Evolutionary conservation across 2,113 vertebrate genomes (phyloP).

Genomic region (Mesocricetus auratus): DNA sequence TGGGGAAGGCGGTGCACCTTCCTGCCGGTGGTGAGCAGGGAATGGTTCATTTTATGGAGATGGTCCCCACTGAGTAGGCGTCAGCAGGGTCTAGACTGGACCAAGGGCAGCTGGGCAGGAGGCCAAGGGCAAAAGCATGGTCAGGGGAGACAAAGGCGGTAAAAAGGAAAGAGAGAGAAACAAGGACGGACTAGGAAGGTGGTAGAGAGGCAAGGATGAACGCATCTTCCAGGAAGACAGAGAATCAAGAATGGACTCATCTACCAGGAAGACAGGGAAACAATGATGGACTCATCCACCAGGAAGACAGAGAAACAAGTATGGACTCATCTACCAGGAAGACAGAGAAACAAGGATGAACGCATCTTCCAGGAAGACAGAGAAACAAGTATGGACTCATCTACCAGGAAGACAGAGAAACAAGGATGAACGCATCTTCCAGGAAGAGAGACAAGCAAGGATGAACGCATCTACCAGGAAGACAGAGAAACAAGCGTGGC

Average conservation of each 20-base stretch:
- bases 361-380: no score
- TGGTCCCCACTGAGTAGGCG: not conserved
- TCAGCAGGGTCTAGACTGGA: not conserved
- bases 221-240: not conserved
- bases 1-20: not conserved
- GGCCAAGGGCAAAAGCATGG: not conserved
- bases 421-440: not conserved
- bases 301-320: no score
- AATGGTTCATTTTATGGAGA: not conserved
- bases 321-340: no score
- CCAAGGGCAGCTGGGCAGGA: not conserved
- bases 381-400: not conserved
- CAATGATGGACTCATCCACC: no score
- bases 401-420: fast-evolving
- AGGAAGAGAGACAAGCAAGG: not conserved
- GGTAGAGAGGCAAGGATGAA: not conserved
- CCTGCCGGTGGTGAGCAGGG: not conserved
- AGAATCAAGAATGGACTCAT: not conserved
- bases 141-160: not conserved
- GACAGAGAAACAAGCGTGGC: no score
- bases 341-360: no score
- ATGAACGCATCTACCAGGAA: not conserved
- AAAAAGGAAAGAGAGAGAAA: fast-evolving
- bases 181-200: fast-evolving
- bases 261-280: no score